Evolutionary conservation across 2,113 vertebrate species (phyloP), one percentile per base, ranked within the genome.

Genomic region (Aepyceros melampus): DNA sequence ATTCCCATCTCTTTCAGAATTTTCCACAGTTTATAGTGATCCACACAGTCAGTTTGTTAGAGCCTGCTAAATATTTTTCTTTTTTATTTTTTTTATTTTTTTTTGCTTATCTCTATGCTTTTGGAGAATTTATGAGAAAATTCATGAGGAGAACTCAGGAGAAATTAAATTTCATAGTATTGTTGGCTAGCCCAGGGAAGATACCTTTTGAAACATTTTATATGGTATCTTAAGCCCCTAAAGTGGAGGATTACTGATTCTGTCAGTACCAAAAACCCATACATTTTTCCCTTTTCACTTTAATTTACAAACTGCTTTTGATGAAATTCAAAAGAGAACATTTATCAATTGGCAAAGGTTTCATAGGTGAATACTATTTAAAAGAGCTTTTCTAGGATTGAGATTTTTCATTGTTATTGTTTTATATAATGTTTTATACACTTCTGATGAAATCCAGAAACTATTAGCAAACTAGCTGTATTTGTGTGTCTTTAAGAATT

Each of bases 321-420:
- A 58, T 91, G 76, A 89, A 86, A 91, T 60, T 96, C 49, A 47
- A 64, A 93, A 85, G 49, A 93, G 62, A 67, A 47, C 45, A 87
- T 87, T 71, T 95, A 71, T 62, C n/a, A 96, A 14, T 95, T 96
- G 79, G 27, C 67, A 94, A 71, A 96, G 33, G 6, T 97, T 91
- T 92, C 56, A 56, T 19, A 78, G 55, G 53, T 95, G 36, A 96
- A 91, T 86, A 84, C 12, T 79, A 14, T 56, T 78, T 16, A 64
- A 40, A 86, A 79, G 33, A 87, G 27, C 23, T 82, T 90, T 87
- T 81, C 87, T 86, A 67, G 27, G 12, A 84, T 79, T 91, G 36
- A 21, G 14, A 90, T 94, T 88, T 87, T 45, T 45, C 53, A 27
- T 62, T 88, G 36, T 94, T 94, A 67, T 3, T 87, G 21, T 86